Base-by-base conservation (phyloP, 2,113 vertebrate species). In the Clarias batrachus region DNA sequence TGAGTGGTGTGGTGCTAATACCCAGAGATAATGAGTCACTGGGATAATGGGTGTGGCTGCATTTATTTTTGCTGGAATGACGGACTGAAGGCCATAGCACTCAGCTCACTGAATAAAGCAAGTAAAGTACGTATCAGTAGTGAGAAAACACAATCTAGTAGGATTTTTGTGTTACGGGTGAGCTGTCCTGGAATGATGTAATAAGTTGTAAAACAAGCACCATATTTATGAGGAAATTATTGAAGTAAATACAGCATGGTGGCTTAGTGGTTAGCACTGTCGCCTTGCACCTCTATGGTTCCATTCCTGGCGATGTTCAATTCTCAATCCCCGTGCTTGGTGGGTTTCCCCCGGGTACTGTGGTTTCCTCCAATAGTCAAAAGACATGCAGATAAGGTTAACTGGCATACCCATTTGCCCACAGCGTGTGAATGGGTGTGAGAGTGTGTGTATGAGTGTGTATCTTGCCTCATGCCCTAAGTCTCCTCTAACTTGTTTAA, bases 11-110 rank as follows among this genome's bases (percentile, higher is more conserved):
- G 37, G 41, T 76, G 30, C 48, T 65, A 16, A 70, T 68, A 74
- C 74, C 33, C 81, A 83, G 73, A 17, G 83, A 37, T 54, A 52
- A 37, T 83, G 80, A 87, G 83, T 88, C 81, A 89, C 77, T 57
- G 60, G 63, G 57, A 52, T 85, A 8, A 68, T 63, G 78, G 88
- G 88, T 89, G 88, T 78, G 88, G 71, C 78, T 81, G 41, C 17
- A 56, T 63, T 80, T 90, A 86, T 89, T 86, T 84, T 76, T 89
- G 79, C 52, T 71, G 59, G 8, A 48, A 82, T 59, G 62, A 68
- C 59, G 71, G 37, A 37, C 57, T 73, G 14, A 79, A 8, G 23
- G 12, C 3, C 4, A 21, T 9, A 33, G 8, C 16, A 9, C 30
- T 41, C n/a, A 41, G 25, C 68, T 59, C 66, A 27, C 56, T 77